Evolutionary conservation across 2,888 invertebrate species (phyloP).

Genomic region (Cataglyphis livida): DNA sequence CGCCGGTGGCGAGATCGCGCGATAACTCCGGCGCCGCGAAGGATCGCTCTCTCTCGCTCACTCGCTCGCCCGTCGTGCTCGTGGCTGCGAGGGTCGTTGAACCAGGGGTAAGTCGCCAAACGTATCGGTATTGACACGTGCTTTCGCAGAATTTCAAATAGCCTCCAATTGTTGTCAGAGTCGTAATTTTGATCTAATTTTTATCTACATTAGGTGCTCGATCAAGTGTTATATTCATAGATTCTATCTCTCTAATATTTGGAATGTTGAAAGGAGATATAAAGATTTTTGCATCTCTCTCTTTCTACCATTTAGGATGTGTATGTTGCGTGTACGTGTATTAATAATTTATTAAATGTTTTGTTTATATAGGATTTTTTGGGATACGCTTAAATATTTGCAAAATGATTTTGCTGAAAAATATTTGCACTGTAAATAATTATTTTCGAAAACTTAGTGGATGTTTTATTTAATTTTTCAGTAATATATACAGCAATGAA

Average conservation of each 20-base stretch:
- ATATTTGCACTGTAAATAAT: neutral
- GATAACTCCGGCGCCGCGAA: constrained; percentile 56
- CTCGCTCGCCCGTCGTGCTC: constrained; percentile 30
- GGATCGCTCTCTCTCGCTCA: constrained; percentile 43
- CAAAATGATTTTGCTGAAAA: neutral
- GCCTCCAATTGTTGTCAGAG: neutral
- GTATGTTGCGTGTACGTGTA: neutral
- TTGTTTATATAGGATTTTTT: neutral
- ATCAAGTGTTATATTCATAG: neutral
- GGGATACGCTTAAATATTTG: neutral
- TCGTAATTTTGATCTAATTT: neutral
- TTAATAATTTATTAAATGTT: neutral
- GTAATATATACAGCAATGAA: neutral
- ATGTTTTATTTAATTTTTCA: constrained; percentile 13
- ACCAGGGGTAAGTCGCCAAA: constrained; percentile 72
- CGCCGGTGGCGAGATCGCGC: constrained; percentile 47
- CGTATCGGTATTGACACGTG: constrained; percentile 68
- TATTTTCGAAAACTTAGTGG: neutral
- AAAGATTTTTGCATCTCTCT: neutral
- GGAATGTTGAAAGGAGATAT: neutral
- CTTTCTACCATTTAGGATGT: neutral
- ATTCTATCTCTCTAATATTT: neutral
- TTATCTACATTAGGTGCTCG: neutral
- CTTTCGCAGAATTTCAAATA: constrained; percentile 33
- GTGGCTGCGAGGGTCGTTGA: constrained; percentile 71